Evolutionary conservation across 2,888 invertebrate species (phyloP).

Genomic region (Chalcis sispes): DNA sequence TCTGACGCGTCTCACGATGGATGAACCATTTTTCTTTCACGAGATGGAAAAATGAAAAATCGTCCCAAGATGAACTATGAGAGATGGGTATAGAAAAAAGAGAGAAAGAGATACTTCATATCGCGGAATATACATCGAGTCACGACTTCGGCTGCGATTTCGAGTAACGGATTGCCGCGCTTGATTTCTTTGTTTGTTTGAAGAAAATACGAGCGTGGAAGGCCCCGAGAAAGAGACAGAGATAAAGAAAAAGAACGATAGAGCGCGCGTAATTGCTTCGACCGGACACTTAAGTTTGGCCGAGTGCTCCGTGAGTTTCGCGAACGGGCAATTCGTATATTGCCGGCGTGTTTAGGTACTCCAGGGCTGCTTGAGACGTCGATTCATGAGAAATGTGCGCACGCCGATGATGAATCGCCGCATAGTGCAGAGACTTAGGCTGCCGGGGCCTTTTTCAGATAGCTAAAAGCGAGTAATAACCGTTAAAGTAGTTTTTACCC

Average conservation of each 20-base stretch:
- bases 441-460: background rate
- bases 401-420: constrained; percentile 48
- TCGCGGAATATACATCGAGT: constrained; percentile 27
- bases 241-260: background rate
- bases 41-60: too few relatives aligned
- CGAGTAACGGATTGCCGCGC: constrained; percentile 42
- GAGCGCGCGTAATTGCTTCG: constrained; percentile 45
- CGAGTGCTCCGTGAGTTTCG: background rate
- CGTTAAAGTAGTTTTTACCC: constrained; percentile 46
- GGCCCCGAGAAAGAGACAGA: constrained; percentile 21
- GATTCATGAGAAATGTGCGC: constrained; percentile 49
- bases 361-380: constrained; percentile 37
- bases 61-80: too few relatives aligned
- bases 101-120: too few relatives aligned
- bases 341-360: background rate
- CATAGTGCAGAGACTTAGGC: background rate
- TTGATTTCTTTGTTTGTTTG: constrained; percentile 54
- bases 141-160: constrained; percentile 44
- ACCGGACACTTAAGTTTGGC: constrained; percentile 46
- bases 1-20: background rate
- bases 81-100: too few relatives aligned
- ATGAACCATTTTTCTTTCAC: constrained; percentile 18
- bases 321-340: constrained; percentile 4
- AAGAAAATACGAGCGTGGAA: constrained; percentile 55
- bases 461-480: constrained; percentile 41